Conservation (phyloP, 2,797 vertebrate species). For the Darevskia nairensis region DNA sequence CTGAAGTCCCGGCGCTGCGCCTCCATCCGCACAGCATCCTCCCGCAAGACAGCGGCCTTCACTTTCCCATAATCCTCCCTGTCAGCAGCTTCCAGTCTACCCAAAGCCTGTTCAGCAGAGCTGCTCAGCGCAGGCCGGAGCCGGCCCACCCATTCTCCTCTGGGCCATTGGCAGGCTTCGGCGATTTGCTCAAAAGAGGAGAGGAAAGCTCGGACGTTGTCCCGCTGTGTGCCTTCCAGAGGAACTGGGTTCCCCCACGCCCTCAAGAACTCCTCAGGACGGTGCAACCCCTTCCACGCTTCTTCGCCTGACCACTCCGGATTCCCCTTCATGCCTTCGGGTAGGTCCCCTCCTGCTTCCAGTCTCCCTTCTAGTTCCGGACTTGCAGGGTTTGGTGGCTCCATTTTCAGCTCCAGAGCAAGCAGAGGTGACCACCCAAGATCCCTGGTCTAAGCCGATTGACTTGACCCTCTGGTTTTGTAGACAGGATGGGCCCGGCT, state of each 20-base stretch:
- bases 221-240: not conserved
- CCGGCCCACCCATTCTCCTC: not conserved
- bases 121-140: not conserved
- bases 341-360: not conserved
- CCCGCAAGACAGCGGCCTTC: not conserved
- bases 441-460: not conserved
- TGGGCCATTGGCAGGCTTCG: not conserved
- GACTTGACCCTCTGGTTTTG: too few relatives aligned
- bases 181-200: constrained; percentile 6
- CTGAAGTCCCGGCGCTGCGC: not conserved
- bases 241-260: not conserved
- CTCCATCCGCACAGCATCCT: not conserved
- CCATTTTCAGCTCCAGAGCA: not conserved
- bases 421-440: not conserved
- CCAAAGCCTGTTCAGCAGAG: not conserved
- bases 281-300: not conserved
- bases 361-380: not conserved
- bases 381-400: not conserved
- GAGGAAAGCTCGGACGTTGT: not conserved
- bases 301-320: not conserved
- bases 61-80: constrained; percentile 7
- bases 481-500: not conserved
- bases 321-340: too few relatives aligned
- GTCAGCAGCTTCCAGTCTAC: not conserved
- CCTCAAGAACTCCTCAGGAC: not conserved